These are phyloP conservation scores for Hermaeophaga mercurialis DNA, from an alignment of 2,888 invertebrate species.

Conservation along the genomic window DNA sequence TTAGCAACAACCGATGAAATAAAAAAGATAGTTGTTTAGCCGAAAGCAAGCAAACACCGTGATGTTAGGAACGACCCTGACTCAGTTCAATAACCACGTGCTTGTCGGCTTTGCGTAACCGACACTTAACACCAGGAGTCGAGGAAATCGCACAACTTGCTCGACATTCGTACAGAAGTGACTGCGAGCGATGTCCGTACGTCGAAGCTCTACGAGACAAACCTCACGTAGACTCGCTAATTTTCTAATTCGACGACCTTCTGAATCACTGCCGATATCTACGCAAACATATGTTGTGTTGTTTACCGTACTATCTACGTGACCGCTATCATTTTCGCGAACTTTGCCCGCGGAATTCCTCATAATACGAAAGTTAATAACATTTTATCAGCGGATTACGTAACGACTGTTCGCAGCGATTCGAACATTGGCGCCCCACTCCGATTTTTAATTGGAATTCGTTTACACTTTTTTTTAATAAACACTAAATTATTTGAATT, in stretches of 20 bases:
- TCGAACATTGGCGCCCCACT: background rate
- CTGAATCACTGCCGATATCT: constrained; percentile 37
- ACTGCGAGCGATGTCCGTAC: constrained; percentile 17
- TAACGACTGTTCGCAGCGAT: background rate
- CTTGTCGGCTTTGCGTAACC: constrained; percentile 19
- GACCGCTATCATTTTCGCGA: constrained; percentile 18
- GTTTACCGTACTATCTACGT: constrained; percentile 14
- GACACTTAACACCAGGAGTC: constrained; percentile 10
- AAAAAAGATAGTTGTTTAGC: too few species aligned
- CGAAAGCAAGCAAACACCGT: background rate
- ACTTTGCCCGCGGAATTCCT: constrained; percentile 32
- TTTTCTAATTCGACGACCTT: constrained; percentile 45
- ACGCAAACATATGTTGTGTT: constrained; percentile 11
- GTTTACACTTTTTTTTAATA: too few species aligned
- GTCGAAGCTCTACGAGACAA: constrained; percentile 39
- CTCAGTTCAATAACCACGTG: constrained; percentile 21
- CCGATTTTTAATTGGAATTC: too few species aligned
- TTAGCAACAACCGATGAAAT: too few species aligned
- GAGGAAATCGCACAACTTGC: constrained; percentile 12
- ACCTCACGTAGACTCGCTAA: constrained; percentile 45
- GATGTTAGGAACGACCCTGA: constrained; percentile 12
- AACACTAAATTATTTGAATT: too few species aligned
- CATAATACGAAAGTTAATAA: constrained; percentile 16
- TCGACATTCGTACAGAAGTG: constrained; percentile 9
- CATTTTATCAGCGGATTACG: constrained; percentile 14